phyloP scores from a whole-genome alignment of 2,113 vertebrate species.

The Sisor rabdophorus region DNA sequence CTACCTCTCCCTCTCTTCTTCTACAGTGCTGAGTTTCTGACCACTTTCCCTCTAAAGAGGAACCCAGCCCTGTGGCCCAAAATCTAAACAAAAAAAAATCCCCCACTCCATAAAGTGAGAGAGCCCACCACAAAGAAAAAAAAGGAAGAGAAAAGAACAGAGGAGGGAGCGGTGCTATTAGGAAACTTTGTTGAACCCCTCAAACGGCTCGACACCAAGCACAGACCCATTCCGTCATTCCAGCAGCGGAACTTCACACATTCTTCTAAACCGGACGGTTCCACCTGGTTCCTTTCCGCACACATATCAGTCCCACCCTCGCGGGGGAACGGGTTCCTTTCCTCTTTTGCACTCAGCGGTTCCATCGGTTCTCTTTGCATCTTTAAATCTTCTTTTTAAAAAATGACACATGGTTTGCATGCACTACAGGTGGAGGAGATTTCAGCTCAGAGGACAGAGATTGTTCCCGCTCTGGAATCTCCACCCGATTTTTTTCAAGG shows the following conservation, averaged over 20 bases:
- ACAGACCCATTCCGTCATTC: slow-evolving; percentile 7
- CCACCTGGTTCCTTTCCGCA: background rate
- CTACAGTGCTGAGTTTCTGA: slow-evolving; percentile 73
- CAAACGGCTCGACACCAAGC: slow-evolving; percentile 22
- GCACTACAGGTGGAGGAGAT: slow-evolving; percentile 11
- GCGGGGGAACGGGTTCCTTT: background rate
- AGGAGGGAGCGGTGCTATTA: slow-evolving; percentile 25
- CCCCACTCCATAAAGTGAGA: background rate
- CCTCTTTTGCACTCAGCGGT: slow-evolving; percentile 4
- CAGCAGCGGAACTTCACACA: slow-evolving; percentile 2
- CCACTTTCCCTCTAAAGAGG: slow-evolving; percentile 26
- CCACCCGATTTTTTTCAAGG: background rate
- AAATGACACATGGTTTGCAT: slow-evolving; percentile 2
- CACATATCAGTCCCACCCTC: slow-evolving; percentile 7
- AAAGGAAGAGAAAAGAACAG: slow-evolving; percentile 41
- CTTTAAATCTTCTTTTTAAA: background rate
- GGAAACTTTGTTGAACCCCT: slow-evolving; percentile 26
- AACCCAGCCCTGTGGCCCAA: background rate
- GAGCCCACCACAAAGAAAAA: slow-evolving; percentile 14
- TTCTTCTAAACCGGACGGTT: slow-evolving; percentile 27
- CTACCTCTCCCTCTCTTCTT: slow-evolving; percentile 37
- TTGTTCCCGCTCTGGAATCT: slow-evolving; percentile 2
- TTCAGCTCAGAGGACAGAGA: slow-evolving; percentile 16
- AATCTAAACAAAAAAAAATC: background rate
- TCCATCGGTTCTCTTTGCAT: slow-evolving; percentile 18